Base-by-base conservation (phyloP, 2,888 invertebrate species). In the Diarsia brunnea region DNA sequence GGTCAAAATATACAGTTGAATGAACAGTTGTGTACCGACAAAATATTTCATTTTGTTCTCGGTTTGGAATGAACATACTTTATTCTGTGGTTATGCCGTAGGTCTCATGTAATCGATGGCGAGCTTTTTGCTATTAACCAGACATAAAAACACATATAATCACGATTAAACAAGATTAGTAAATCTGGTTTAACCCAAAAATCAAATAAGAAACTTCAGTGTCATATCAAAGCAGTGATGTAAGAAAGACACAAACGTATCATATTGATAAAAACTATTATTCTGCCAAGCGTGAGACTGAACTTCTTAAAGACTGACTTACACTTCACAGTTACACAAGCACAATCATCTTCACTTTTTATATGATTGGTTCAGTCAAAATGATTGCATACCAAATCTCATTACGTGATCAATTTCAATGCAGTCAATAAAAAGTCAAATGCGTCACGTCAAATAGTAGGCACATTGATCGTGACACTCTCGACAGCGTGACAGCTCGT, bases 391-490 rank as follows among this genome's bases (percentile, higher is more conserved):
- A 31, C 10, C 21, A 31, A 47, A 21, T 14, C 43, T 43, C 10
- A 21, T 43, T 66, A n/a, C 53, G 49, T 66, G 47, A 67, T 68
- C 21, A 49, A 14, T 73, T 66, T 21, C 47, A 66, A 51, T 67
- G 69, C 79, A 84, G 60, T 69, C 65, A 80, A 71, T 78, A 68
- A 68, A 82, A 68, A 78, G 43, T 82, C 53, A 81, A 81, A 66
- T 73, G 55, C 73, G 58, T 68, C 69, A 73, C 73, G 38, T 79
- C 65, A 65, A 49, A 51, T 58, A 79, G 64, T 45, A 47, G 16
- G 31, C 53, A 58, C 63, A 72, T 58, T 60, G 79, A 84, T 24
- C 73, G 69, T 51, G 68, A 45, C 67, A 27, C 27, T 78, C 58
- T 66, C 14, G 45, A 64, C 51, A 53, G 64, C 67, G 78, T 83